Evolutionary conservation across 2,888 invertebrate genomes (phyloP).

Genomic region (Pteria penguin): DNA sequence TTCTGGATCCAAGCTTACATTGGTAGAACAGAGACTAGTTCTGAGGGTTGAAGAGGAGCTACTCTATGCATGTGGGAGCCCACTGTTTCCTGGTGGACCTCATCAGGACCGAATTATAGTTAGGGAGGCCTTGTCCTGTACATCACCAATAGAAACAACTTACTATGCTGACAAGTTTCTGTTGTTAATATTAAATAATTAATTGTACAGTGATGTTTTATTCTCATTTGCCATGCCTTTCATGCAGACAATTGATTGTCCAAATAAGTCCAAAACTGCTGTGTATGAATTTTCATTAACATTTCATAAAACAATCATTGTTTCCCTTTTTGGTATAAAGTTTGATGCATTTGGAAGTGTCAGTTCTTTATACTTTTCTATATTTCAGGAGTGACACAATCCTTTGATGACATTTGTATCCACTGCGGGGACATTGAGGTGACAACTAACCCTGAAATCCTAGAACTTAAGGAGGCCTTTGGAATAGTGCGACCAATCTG

Average conservation of each 20-base stretch:
- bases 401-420: no score
- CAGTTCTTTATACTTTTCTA: no score
- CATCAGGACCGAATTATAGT: conserved; percentile 11
- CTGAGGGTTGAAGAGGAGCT: conserved; percentile 27
- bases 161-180: conserved; percentile 17
- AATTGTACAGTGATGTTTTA: no score
- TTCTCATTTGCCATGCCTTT: no score
- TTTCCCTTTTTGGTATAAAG: no score
- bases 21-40: neutral
- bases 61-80: conserved; percentile 21
- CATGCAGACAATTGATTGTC: no score
- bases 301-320: no score
- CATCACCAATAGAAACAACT: conserved; percentile 26
- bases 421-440: conserved; percentile 29
- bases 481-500: conserved; percentile 30
- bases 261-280: no score
- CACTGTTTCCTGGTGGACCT: conserved; percentile 7
- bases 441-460: neutral
- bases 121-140: conserved; percentile 21
- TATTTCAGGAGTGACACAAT: no score
- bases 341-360: no score
- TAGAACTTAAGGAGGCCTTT: conserved; percentile 4
- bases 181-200: neutral
- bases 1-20: neutral
- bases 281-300: no score